These are phyloP conservation scores for Pyrocephalus nanus DNA, from an alignment of 2,797 vertebrate species.

Conservation along the genomic window DNA sequence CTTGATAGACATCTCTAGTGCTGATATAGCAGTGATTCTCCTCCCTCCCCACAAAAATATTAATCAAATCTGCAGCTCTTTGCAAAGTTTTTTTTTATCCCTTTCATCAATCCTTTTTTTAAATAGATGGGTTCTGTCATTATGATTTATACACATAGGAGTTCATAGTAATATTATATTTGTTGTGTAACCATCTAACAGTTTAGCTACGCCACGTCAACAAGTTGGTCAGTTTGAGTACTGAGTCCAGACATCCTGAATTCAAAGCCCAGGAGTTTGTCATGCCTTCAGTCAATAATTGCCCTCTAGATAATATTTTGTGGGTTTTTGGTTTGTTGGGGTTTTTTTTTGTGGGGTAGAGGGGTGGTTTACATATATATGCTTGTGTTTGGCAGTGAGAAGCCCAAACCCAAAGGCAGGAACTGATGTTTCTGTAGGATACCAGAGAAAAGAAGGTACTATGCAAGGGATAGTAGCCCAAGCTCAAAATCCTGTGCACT, in stretches of 20 bases:
- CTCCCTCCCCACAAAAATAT: background rate
- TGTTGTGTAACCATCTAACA: background rate
- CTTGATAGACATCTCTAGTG: background rate
- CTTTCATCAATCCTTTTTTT: background rate
- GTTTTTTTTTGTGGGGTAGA: no score
- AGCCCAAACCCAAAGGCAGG: background rate
- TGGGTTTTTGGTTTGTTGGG: background rate
- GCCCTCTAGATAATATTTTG: background rate
- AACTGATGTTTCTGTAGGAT: background rate
- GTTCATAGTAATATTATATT: background rate
- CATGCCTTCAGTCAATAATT: accelerated
- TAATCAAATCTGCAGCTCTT: background rate
- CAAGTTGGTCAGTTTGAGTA: background rate
- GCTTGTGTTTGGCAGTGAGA: background rate
- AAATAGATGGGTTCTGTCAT: background rate
- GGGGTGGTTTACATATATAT: no score
- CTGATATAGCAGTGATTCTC: background rate
- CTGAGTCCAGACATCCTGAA: background rate
- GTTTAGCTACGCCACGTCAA: background rate
- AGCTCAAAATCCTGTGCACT: background rate
- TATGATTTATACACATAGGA: background rate
- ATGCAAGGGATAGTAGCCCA: background rate
- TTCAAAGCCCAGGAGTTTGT: background rate
- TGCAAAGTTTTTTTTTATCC: background rate
- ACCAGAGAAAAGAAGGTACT: background rate